Evolutionary conservation across 2,888 invertebrate species (phyloP).

Genomic region (Cyclophora punctaria): DNA sequence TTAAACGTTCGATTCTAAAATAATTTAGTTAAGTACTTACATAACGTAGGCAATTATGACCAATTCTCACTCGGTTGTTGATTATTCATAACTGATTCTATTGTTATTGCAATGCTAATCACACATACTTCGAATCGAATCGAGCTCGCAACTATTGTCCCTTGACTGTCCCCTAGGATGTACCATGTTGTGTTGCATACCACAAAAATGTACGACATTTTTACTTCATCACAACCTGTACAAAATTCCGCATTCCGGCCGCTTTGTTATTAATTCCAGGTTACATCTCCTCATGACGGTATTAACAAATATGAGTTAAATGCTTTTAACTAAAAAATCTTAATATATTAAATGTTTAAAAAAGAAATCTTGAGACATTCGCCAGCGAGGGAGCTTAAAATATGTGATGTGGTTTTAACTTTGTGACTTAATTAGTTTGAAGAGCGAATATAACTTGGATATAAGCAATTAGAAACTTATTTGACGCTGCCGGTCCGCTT

Average conservation of each 20-base stretch:
- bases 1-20: too few species aligned
- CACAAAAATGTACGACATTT: constrained; percentile 34
- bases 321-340: constrained; percentile 46
- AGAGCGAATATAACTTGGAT: constrained; percentile 73
- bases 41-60: too few species aligned
- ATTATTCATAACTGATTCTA: too few species aligned
- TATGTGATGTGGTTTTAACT: constrained; percentile 61
- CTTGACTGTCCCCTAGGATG: too few species aligned
- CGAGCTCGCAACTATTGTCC: too few species aligned
- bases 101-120: too few species aligned
- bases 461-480: constrained; percentile 76
- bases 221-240: constrained; percentile 36
- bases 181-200: constrained; percentile 16
- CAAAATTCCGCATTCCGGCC: constrained; percentile 28
- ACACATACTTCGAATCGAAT: too few species aligned
- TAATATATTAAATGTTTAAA: constrained; percentile 24
- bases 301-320: constrained; percentile 7
- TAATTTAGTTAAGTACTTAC: too few species aligned
- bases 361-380: constrained; percentile 9
- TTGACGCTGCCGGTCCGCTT: constrained; percentile 71
- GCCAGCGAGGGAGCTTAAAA: constrained; percentile 20
- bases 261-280: constrained; percentile 54
- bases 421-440: constrained; percentile 68
- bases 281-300: constrained; percentile 29
- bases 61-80: too few species aligned